Evolutionary conservation across 2,888 invertebrate genomes (phyloP), one percentile per base, ranked within the genome.

Genomic region (Micropterix aruncella): DNA sequence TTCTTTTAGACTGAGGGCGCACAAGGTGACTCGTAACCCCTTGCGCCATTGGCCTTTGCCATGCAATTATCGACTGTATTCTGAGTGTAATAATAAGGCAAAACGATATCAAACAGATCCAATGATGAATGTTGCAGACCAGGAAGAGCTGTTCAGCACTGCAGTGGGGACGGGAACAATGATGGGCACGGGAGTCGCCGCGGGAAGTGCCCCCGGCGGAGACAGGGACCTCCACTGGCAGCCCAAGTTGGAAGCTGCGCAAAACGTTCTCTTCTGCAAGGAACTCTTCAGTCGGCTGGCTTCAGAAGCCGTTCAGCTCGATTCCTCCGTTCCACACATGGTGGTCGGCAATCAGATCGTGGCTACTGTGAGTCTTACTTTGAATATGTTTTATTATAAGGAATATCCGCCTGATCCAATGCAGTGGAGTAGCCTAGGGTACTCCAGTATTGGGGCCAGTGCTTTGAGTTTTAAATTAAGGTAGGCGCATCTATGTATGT

Each of bases 321-420:
- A 92, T 56, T 88, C 92, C 0, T 85, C 89, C 0, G 92, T 95
- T 57, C 95, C 95, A 0, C 95, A 95, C 56, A 88, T 96, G 77
- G 95, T 96, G 4, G 92, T 95, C 37, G 94, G 94, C 40, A 95
- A 95, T 65, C 93, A 95, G 65, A 95, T 96, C 50, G 89, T 94
- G 72, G 92, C 93, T 2, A 93, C 94, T 16, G 87, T 92, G 60
- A 63, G 63, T 61, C 40, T 3, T 16, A 18, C 14, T 15, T 36
- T 41, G 18, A n/a, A n/a, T n/a, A n/a, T n/a, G n/a, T n/a, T n/a
- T n/a, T n/a, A n/a, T n/a, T n/a, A n/a, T n/a, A n/a, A n/a, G n/a
- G n/a, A n/a, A n/a, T n/a, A n/a, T n/a, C n/a, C n/a, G n/a, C n/a
- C n/a, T n/a, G n/a, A n/a, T n/a, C n/a, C n/a, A n/a, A n/a, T n/a